Conservation (phyloP, 1,140 invertebrate species). For the Hyposmocoma kahamanoa region DNA sequence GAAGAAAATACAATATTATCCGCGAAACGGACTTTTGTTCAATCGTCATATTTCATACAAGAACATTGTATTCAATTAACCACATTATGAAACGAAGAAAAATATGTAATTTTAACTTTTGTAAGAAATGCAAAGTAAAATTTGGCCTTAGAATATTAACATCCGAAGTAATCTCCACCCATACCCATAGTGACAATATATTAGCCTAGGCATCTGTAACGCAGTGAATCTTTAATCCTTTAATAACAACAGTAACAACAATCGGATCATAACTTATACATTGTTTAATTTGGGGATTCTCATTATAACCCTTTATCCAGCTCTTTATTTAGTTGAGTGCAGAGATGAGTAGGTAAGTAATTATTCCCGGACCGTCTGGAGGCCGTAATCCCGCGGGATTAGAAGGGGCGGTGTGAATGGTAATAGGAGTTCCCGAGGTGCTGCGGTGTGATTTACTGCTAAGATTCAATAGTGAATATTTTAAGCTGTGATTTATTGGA, state of each 20-base stretch:
- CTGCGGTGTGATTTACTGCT: conserved; percentile 68
- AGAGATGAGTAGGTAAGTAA: conserved; percentile 63
- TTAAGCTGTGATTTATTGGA: conserved; percentile 60
- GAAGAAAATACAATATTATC: no score
- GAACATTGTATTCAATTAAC: no score
- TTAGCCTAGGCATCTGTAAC: no score
- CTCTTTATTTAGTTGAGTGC: conserved; percentile 41
- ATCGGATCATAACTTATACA: conserved; percentile 5
- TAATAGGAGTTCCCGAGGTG: conserved; percentile 63
- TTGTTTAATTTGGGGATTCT: conserved; percentile 13
- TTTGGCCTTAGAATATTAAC: no score
- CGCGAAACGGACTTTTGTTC: no score
- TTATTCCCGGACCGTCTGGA: conserved; percentile 61
- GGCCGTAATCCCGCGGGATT: conserved; percentile 64
- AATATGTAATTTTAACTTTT: no score
- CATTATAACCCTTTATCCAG: conserved; percentile 17
- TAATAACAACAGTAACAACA: conserved; percentile 12
- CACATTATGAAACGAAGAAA: no score
- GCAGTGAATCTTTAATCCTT: conserved; percentile 8
- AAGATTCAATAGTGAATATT: conserved; percentile 71
- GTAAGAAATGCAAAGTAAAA: no score
- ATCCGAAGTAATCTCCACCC: no score
- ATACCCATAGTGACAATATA: no score
- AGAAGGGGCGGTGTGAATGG: conserved; percentile 68
- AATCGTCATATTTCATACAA: no score